Conservation (phyloP, 2,888 invertebrate species). For the Steinernema carpocapsae region DNA sequence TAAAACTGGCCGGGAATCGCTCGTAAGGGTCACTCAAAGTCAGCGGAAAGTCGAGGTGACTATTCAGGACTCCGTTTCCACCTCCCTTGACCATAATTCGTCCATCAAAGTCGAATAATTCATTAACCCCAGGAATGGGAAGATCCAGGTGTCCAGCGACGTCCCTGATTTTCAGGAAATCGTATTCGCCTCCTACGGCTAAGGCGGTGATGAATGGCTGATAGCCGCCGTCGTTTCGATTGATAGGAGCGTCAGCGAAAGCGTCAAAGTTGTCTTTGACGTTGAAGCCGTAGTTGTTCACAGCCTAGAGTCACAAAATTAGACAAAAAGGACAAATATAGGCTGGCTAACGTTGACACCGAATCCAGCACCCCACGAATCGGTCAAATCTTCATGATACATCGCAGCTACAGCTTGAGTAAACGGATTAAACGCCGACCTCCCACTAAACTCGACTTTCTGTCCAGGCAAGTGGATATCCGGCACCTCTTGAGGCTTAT, state of each 20-base stretch:
- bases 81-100: slow-evolving; percentile 56
- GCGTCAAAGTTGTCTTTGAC: slow-evolving; percentile 60
- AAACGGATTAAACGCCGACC: not conserved
- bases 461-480: not conserved
- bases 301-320: slow-evolving; percentile 49
- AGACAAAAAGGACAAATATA: not conserved
- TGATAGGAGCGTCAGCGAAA: slow-evolving; percentile 57
- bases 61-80: slow-evolving; percentile 61
- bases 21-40: slow-evolving; percentile 61
- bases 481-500: not conserved
- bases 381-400: slow-evolving; percentile 8
- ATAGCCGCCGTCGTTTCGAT: slow-evolving; percentile 39
- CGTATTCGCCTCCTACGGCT: slow-evolving; percentile 34
- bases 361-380: slow-evolving; percentile 6
- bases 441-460: not conserved
- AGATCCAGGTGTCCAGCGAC: slow-evolving; percentile 31
- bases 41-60: slow-evolving; percentile 61
- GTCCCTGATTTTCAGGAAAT: slow-evolving; percentile 37
- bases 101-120: slow-evolving; percentile 63
- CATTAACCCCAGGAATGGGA: slow-evolving; percentile 58
- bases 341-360: not conserved
- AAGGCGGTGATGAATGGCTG: slow-evolving; percentile 38
- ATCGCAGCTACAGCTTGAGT: not conserved
- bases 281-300: slow-evolving; percentile 57
- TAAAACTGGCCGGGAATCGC: slow-evolving; percentile 61